Evolutionary conservation across 2,797 vertebrate genomes (phyloP).

Genomic region (Moxostoma hubbsi): DNA sequence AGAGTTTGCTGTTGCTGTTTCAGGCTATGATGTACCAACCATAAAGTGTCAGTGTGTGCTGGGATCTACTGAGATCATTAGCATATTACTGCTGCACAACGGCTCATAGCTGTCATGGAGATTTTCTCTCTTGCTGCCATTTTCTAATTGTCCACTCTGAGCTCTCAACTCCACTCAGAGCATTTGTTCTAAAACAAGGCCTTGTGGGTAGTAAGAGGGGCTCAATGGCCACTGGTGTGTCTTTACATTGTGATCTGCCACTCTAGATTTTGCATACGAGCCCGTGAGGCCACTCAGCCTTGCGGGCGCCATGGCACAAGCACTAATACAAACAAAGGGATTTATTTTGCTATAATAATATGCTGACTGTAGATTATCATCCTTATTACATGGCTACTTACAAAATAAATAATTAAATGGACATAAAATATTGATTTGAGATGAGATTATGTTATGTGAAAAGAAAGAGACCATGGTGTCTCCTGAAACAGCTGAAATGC

Average conservation of each 20-base stretch:
- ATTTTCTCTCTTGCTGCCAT: slow-evolving; percentile 35
- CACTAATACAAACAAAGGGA: neutral
- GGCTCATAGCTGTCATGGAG: slow-evolving; percentile 25
- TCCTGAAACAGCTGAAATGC: too few species aligned
- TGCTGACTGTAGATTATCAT: too few species aligned
- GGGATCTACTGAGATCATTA: slow-evolving; percentile 59
- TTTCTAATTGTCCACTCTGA: slow-evolving; percentile 31
- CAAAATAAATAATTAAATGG: too few species aligned
- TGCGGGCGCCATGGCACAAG: neutral
- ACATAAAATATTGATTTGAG: too few species aligned
- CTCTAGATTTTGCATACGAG: neutral
- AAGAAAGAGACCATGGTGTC: too few species aligned
- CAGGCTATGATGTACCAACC: slow-evolving; percentile 69
- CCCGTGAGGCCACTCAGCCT: neutral
- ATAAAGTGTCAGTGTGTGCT: slow-evolving; percentile 69
- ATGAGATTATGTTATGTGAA: too few species aligned
- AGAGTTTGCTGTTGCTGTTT: neutral
- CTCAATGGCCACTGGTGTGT: slow-evolving; percentile 44
- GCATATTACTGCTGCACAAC: slow-evolving; percentile 15
- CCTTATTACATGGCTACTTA: too few species aligned
- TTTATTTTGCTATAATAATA: too few species aligned
- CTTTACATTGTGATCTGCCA: slow-evolving; percentile 14
- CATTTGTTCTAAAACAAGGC: slow-evolving; percentile 17
- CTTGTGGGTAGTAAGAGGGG: slow-evolving; percentile 27
- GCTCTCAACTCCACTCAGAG: slow-evolving; percentile 16